These are phyloP conservation scores for Tetragnatha versicolor DNA, from an alignment of 1,140 invertebrate species.

Conservation along the genomic window DNA sequence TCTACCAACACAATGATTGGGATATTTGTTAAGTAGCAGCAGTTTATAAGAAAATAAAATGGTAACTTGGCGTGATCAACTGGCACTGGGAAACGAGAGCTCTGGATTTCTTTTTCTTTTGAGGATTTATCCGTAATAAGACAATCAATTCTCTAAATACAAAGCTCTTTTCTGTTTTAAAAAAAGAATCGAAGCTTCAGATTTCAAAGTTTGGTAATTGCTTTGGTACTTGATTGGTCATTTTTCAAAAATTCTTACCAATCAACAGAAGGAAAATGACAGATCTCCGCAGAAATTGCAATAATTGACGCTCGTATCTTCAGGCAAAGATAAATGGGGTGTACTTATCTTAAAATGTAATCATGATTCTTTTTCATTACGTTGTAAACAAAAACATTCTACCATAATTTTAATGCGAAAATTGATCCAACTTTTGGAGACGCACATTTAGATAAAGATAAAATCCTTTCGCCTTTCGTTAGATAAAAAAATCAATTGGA, in stretches of 20 bases:
- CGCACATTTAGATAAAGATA: too few species aligned
- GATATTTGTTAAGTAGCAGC: constrained; percentile 38
- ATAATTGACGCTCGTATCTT: background rate
- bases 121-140: constrained; percentile 26
- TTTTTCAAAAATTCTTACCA: background rate
- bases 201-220: constrained; percentile 9
- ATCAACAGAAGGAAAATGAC: background rate
- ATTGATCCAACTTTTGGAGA: too few species aligned
- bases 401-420: too few species aligned
- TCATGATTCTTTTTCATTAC: too few species aligned
- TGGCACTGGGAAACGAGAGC: constrained; percentile 9
- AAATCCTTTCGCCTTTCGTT: too few species aligned
- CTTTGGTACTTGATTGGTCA: background rate
- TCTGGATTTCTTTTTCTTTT: constrained; percentile 15
- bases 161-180: background rate
- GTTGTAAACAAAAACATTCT: too few species aligned
- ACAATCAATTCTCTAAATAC: constrained; percentile 27
- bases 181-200: background rate
- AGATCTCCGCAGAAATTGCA: background rate
- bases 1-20: constrained; percentile 40
- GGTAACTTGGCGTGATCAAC: constrained; percentile 40
- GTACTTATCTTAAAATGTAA: too few species aligned
- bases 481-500: too few species aligned
- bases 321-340: background rate
- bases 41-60: constrained; percentile 43